Base-by-base conservation (phyloP, 2,888 invertebrate genomes). In the Itoplectis maculator region DNA sequence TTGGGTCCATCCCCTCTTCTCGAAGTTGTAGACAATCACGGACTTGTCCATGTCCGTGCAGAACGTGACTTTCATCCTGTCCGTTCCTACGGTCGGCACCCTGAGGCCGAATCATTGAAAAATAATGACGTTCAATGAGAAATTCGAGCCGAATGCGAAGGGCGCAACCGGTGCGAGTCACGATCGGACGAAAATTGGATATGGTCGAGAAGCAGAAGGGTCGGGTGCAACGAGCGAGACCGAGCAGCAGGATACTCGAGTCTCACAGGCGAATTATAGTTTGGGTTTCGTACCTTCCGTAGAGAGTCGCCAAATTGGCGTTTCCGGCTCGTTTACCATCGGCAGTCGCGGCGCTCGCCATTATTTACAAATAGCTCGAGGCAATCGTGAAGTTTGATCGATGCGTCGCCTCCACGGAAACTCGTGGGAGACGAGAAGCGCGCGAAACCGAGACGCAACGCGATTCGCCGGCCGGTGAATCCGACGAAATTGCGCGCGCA, bases 1-100 rank as follows among this genome's bases (percentile, higher is more conserved):
- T 92, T 97, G 96, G 8, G 94, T 93, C 98, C 99, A 99, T 11
- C 98, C 98, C 72, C 98, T 94, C 89, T 97, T 97, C 88, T 98
- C 97, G 91, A 98, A 98, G 93, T 98, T 99, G 87, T 96, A 97
- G 69, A 97, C 95, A 78, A 99, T 95, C 9, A 98, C 98, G 23
- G 98, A 98, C 93, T 98, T 98, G 90, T 99, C 99, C 90, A 98
- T 95, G 93, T 98, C 98, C n/a, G 97, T 97, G 89, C 96, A 97
- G 92, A 95, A 96, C 11, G 95, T 93, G 20, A 95, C 94, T 88
- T 95, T 94, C 87, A 94, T 94, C 88, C 93, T 94, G 89, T 95
- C 95, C 15, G 89, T 74, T 23, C 90, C 91, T 35, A 85, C 75
- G 7, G 88, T 83, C 0, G 88, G 87, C 29, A 91, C 84, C 80